These are phyloP conservation scores for Neomorphus geoffroyi DNA, from an alignment of 2,797 vertebrate species.

Conservation along the genomic window DNA sequence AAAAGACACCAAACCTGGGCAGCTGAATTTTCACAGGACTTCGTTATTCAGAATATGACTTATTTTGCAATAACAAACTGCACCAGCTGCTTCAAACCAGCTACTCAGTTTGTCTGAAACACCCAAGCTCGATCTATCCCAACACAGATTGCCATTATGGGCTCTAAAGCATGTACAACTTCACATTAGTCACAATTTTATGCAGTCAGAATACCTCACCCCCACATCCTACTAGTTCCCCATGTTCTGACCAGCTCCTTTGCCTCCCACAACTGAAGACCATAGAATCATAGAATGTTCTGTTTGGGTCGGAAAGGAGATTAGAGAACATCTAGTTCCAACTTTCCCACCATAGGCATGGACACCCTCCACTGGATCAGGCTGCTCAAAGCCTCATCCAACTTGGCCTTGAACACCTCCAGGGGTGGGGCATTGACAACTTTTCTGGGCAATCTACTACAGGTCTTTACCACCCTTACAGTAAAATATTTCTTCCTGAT, in stretches of 20 bases:
- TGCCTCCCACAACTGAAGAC: background rate
- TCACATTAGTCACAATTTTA: background rate
- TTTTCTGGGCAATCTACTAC: too few relatives aligned
- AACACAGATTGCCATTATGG: background rate
- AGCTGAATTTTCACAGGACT: background rate
- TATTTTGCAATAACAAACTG: background rate
- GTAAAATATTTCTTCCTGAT: too few relatives aligned
- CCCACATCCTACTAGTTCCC: background rate
- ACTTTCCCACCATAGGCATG: too few relatives aligned
- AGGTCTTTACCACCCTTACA: too few relatives aligned
- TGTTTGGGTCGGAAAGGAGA: too few relatives aligned
- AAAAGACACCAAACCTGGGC: background rate
- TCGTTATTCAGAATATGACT: background rate
- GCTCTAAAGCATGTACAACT: background rate
- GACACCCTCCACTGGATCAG: too few relatives aligned
- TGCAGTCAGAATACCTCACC: background rate
- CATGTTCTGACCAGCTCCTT: accelerated
- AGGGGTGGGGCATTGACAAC: too few relatives aligned
- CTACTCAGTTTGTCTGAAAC: background rate
- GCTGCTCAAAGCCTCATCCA: too few relatives aligned
- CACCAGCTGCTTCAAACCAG: background rate
- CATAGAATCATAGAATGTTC: background rate
- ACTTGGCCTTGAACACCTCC: too few relatives aligned
- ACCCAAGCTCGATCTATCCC: background rate
- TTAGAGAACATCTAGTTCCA: too few relatives aligned